These are phyloP conservation scores for Exaiptasia diaphana DNA, from an alignment of 64 coral and sea anemone species.

Conservation along the genomic window DNA sequence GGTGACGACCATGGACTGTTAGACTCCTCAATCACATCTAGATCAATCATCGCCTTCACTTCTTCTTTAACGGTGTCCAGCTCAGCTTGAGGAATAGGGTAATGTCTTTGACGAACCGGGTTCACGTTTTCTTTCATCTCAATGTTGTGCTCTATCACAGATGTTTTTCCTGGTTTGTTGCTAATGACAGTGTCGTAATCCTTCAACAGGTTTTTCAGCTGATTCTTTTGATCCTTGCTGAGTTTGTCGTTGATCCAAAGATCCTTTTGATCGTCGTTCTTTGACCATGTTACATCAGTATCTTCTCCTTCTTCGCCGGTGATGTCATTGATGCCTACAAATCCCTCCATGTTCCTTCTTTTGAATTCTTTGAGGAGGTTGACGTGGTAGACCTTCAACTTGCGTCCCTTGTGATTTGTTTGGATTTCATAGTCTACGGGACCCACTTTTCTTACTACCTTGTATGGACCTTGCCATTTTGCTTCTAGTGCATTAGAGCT, in stretches of 20 bases:
- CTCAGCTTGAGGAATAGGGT: not conserved
- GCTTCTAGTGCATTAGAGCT: slow-evolving; percentile 14
- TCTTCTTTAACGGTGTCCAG: not conserved
- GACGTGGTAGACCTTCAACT: slow-evolving; percentile 17
- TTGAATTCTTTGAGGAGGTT: slow-evolving; percentile 4
- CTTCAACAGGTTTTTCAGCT: not conserved
- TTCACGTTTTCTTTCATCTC: not conserved
- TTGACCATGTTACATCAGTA: not conserved
- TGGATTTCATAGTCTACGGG: slow-evolving; percentile 17
- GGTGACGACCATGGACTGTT: slow-evolving; percentile 24
- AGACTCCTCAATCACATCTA: not conserved
- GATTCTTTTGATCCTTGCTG: not conserved
- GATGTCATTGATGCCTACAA: not conserved
- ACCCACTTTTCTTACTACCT: slow-evolving; percentile 10
- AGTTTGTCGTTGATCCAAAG: not conserved
- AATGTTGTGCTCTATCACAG: not conserved
- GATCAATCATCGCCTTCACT: not conserved
- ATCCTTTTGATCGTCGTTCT: too few species aligned
- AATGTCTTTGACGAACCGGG: not conserved
- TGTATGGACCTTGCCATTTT: slow-evolving; percentile 24
- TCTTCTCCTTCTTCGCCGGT: not conserved
- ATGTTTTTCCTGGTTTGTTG: slow-evolving; percentile 30
- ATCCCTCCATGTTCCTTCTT: not conserved
- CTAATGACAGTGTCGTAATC: not conserved
- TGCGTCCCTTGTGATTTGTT: not conserved